phyloP scores from a whole-genome alignment of 2,888 invertebrate genomes.

The Fragum fragum region DNA sequence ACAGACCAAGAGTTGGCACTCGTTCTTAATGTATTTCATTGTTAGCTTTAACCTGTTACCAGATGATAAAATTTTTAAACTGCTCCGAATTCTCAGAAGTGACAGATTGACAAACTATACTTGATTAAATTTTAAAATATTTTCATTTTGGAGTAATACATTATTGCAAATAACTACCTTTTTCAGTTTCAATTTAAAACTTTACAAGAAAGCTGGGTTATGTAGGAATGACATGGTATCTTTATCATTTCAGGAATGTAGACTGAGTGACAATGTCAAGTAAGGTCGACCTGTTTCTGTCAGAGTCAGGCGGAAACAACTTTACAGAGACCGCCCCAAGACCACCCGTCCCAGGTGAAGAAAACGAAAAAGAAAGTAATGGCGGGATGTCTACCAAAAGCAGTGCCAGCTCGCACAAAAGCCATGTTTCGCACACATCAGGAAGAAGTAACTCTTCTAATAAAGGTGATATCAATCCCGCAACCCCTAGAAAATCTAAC shows the following conservation, averaged over 20 bases:
- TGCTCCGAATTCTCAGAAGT: too few relatives aligned
- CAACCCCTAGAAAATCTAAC: conserved; percentile 84
- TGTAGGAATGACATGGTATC: too few relatives aligned
- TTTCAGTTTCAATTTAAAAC: too few relatives aligned
- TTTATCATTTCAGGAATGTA: conserved; percentile 51
- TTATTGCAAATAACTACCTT: too few relatives aligned
- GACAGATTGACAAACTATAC: too few relatives aligned
- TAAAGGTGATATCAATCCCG: conserved; percentile 79
- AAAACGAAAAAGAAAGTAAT: conserved; percentile 85
- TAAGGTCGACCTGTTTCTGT: conserved; percentile 82
- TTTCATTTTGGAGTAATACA: too few relatives aligned
- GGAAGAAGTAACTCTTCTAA: conserved; percentile 77
- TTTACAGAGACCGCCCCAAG: conserved; percentile 85
- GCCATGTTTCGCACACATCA: conserved; percentile 79
- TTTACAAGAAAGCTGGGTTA: too few relatives aligned
- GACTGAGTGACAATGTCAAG: conserved; percentile 66
- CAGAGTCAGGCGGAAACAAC: conserved; percentile 83
- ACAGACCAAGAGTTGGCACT: too few relatives aligned
- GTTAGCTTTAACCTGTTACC: too few relatives aligned
- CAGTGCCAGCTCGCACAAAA: conserved; percentile 84
- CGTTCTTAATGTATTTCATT: too few relatives aligned
- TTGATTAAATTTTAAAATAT: too few relatives aligned
- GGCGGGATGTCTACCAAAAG: conserved; percentile 84
- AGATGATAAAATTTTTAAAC: too few relatives aligned
- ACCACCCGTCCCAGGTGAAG: conserved; percentile 86